These are phyloP conservation scores for Brachionus calyciflorus DNA, from an alignment of 1,140 invertebrate species.

Conservation along the genomic window DNA sequence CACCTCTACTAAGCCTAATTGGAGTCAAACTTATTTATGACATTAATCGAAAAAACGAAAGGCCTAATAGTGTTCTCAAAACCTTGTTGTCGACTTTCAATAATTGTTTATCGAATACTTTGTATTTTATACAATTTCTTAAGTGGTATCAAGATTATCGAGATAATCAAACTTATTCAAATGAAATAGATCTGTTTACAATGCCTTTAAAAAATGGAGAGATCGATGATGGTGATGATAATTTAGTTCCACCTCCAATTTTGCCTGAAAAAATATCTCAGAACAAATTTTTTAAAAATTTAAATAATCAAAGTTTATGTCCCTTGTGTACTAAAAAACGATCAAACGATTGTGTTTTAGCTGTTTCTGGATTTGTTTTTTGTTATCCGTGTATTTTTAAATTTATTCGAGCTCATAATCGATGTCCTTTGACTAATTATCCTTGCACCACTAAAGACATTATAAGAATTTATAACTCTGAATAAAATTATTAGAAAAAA, in stretches of 20 bases:
- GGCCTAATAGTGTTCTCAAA: not conserved
- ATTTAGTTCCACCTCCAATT: not conserved
- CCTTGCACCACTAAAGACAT: slow-evolving; percentile 29
- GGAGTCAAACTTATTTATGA: slow-evolving; percentile 20
- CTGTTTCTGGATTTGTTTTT: slow-evolving; percentile 43
- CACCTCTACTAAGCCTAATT: slow-evolving; percentile 14
- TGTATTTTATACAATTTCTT: slow-evolving; percentile 42
- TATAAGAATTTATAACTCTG: slow-evolving; percentile 17
- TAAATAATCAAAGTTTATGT: slow-evolving; percentile 15
- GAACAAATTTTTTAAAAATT: slow-evolving; percentile 12
- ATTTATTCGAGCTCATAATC: slow-evolving; percentile 27
- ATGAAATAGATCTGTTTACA: not conserved
- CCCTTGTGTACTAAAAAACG: slow-evolving; percentile 38
- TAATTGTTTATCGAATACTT: not conserved
- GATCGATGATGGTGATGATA: not conserved
- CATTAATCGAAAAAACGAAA: not conserved
- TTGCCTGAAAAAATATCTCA: slow-evolving; percentile 23
- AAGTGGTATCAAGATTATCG: slow-evolving; percentile 42
- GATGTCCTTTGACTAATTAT: slow-evolving; percentile 43
- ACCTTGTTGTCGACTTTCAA: not conserved
- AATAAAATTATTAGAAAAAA: slow-evolving; percentile 6
- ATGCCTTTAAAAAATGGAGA: not conserved
- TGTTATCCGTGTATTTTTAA: slow-evolving; percentile 46
- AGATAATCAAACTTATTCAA: not conserved
- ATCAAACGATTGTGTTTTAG: slow-evolving; percentile 26